A percentile compares a stretch with the other conserved stretches of the same genome.
Conservation (phyloP, 2,888 invertebrate genomes). For the Drosophila yooni region DNA sequence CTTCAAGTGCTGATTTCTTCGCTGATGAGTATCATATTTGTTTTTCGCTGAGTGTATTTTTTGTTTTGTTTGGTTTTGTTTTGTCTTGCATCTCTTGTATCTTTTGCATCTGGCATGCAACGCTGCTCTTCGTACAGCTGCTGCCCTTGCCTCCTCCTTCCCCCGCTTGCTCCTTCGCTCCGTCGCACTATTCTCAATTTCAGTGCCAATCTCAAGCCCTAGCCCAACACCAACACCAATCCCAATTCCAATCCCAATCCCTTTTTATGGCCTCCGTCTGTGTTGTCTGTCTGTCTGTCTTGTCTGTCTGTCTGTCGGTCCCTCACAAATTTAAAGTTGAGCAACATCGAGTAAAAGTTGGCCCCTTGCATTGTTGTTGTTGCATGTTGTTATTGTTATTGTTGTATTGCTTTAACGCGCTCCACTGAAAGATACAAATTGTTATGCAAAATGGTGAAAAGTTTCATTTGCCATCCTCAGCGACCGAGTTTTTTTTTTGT, state of each 20-base stretch:
- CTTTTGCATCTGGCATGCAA: conserved; percentile 58
- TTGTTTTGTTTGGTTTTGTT: background rate
- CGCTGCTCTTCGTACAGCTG: conserved; percentile 19
- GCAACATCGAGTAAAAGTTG: conserved; percentile 79
- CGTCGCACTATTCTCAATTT: conserved; percentile 9
- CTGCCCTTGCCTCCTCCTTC: background rate
- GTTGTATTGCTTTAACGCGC: conserved; percentile 73
- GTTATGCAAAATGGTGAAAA: conserved; percentile 81
- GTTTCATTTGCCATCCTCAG: conserved; percentile 73
- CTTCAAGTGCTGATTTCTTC: background rate
- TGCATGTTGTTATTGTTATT: conserved; percentile 19
- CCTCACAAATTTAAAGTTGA: conserved; percentile 67
- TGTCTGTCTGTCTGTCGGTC: conserved; percentile 19
- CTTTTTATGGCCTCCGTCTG: conserved; percentile 58
- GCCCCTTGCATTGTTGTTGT: conserved; percentile 54
- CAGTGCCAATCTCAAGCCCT: conserved; percentile 46
- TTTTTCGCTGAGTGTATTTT: conserved; percentile 1
- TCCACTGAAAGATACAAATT: conserved; percentile 81
- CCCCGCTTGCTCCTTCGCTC: background rate
- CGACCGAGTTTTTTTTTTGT: conserved; percentile 54
- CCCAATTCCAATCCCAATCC: conserved; percentile 43
- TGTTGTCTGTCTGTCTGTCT: background rate
- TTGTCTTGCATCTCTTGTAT: conserved; percentile 6
- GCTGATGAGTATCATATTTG: too few species aligned
- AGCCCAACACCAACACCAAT: conserved; percentile 49